Evolutionary conservation across 1,140 invertebrate genomes (phyloP), one percentile per base, ranked within the genome.

Genomic region (Drosophila pseudoananassae): DNA sequence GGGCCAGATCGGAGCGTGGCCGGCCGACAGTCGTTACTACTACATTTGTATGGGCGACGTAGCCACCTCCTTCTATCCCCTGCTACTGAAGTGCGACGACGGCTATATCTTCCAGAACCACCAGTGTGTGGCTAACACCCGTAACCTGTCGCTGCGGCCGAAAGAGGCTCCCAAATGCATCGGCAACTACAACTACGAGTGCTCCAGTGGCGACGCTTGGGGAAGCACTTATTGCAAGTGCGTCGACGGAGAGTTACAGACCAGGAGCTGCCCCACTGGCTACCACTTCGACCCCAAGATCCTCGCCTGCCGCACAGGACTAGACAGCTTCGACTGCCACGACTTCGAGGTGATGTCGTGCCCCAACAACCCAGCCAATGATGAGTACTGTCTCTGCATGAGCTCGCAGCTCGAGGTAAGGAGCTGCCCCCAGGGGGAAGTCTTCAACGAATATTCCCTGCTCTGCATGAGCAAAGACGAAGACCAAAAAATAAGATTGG

Each of bases 1-100:
- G 3, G 89, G 90, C 0, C 49, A 92, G 7, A 80, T 57, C 0
- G 91, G 83, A 3, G 76, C 51, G 0, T 91, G 92, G 83, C 23
- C 61, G 0, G 60, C 68, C 3, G 79, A 92, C 59, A 59, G 64
- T 9, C 77, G 73, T 14, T 83, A 83, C 53, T 92, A 82, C 40
- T 92, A 92, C 15, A 49, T 92, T 7, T 92, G 92, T 47, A 58
- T 90, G 3, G 59, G 57, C 45, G 66, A 71, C 4, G 25, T 17
- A 1, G 3, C 23, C 5, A 65, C 52, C 6, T 31, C 79, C 5
- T 66, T 66, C 40, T 91, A 90, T 55, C 91, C 91, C 0, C 45
- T 88, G 55, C 59, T 92, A 64, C 79, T 78, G 72, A 72, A 71
- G 25, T 92, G 90, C 54, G 51, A 31, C 23, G 43, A 69, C 1